These are phyloP conservation scores for Phoebastria nigripes DNA, from an alignment of 2,797 vertebrate species.

Conservation along the genomic window DNA sequence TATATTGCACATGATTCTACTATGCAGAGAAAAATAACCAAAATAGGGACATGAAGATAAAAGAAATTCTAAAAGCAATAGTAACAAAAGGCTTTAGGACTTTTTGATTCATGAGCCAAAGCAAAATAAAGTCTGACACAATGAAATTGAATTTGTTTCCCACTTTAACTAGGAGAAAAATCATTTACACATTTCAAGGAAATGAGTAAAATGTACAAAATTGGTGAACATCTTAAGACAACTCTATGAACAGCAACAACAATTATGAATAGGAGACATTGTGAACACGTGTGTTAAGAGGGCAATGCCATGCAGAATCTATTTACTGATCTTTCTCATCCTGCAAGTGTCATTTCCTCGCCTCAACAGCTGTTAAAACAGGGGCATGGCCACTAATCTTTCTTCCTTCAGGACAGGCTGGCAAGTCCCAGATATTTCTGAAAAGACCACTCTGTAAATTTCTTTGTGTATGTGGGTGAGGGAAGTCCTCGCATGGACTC, in stretches of 20 bases:
- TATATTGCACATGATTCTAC: not conserved
- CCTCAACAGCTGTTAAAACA: not conserved
- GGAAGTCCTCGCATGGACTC: not conserved
- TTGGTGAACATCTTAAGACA: not conserved
- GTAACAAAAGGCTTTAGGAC: not conserved
- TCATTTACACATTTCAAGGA: not conserved
- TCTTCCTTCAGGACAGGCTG: not conserved
- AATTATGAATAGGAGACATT: not conserved
- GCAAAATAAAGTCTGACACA: not conserved
- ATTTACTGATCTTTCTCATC: not conserved
- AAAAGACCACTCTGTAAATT: not conserved
- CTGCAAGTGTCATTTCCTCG: not conserved
- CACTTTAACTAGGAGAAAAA: not conserved
- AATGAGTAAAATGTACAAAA: not conserved
- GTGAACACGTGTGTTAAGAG: not conserved
- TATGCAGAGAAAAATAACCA: not conserved
- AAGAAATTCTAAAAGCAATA: not conserved
- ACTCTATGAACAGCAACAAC: not conserved
- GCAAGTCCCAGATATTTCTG: not conserved
- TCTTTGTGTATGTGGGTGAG: not conserved
- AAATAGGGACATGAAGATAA: not conserved
- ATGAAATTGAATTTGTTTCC: not conserved
- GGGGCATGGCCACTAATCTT: not conserved
- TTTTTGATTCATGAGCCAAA: not conserved
- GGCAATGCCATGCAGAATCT: not conserved